Base-by-base conservation (phyloP, 2,888 invertebrate genomes). In the Cerastis rubricosa region DNA sequence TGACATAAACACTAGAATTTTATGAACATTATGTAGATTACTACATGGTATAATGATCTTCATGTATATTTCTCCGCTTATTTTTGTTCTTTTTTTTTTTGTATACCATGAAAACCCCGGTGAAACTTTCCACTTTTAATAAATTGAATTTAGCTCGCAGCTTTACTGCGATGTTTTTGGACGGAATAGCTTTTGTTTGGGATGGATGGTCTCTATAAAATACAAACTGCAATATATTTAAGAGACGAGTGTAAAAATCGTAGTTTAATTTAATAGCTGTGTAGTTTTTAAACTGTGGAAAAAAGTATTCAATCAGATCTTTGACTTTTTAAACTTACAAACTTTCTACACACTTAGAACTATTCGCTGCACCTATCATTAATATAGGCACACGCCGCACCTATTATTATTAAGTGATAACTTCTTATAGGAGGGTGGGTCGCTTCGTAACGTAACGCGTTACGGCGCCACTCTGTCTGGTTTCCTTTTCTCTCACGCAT, bases 181-280 rank as follows among this genome's bases (percentile, higher is more conserved):
- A 71, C 72, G 12, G 71, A 69, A 81, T 54, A 54, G 65, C 73
- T 72, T 76, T 83, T 83, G 81, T 77, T 74, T 67, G 74, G 67
- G 77, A 84, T 72, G 77, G 81, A 84, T 84, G 70, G 64, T 80
- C 67, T 63, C 74, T 70, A 84, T 83, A 80, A 83, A 80, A 80
- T 67, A 14, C 66, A 49, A 70, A 14, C 35, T 61, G 49, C 57
- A 72, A 84, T 80, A 84, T 72, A 71, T 83, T 80, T 61, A 71
- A 71, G 71, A 71, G 76, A 51, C 22, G 35, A 51, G 29, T 83
- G 49, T 40, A n/a, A 71, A 74, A 80, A 74, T 65, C 22, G 40
- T 45, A 17, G 64, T 71, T 73, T 71, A 49, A 66, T 57, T 82
- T 74, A 64, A 83, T 68, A 57, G 59, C 29, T 72, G 43, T 40